These are phyloP conservation scores for Pseudochirops corinnae DNA, from an alignment of 2,797 vertebrate species.

Conservation along the genomic window DNA sequence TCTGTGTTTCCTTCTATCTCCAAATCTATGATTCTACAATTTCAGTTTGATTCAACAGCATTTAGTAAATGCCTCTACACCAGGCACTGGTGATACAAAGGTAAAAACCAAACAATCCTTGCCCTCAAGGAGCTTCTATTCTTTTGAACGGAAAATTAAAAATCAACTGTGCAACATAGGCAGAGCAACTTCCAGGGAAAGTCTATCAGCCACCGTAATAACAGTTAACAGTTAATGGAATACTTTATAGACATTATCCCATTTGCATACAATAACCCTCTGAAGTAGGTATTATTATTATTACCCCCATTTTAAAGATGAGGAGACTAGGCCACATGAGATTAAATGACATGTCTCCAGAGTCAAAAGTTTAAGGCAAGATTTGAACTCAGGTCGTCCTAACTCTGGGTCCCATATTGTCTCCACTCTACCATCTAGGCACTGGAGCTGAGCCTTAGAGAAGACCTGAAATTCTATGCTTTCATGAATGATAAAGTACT, in stretches of 20 bases:
- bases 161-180: background rate
- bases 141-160: background rate
- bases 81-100: background rate
- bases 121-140: background rate
- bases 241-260: background rate
- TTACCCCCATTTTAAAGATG: background rate
- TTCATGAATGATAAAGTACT: background rate
- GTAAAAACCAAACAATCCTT: background rate
- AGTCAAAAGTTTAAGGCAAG: background rate
- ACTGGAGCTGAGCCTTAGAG: background rate
- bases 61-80: background rate
- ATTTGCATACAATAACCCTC: background rate
- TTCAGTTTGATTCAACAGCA: background rate
- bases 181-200: background rate
- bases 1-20: background rate
- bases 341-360: background rate
- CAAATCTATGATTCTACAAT: background rate
- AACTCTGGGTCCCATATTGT: background rate
- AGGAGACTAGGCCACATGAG: background rate
- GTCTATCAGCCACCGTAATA: background rate
- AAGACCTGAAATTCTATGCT: background rate
- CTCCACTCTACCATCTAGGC: background rate
- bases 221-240: background rate
- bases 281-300: background rate
- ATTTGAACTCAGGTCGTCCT: background rate